phyloP scores from a whole-genome alignment of 2,113 vertebrate genomes.

The Albula glossodonta region DNA sequence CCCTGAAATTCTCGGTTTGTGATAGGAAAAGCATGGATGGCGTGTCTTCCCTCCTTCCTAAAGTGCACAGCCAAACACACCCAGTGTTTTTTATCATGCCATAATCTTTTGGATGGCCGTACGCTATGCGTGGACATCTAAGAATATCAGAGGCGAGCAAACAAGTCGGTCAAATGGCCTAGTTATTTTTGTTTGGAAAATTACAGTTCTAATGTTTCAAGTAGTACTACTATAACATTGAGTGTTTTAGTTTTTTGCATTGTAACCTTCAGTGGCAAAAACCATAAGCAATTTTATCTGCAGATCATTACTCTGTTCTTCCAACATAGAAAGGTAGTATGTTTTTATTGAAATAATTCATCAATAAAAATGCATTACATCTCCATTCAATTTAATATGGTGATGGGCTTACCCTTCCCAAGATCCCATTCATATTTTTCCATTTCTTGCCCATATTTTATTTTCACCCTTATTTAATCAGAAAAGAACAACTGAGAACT shows the following conservation, averaged over 20 bases:
- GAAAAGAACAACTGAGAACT: background rate
- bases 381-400: background rate
- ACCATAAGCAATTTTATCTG: background rate
- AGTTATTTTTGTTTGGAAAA: constrained; percentile 73
- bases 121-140: constrained; percentile 50
- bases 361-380: background rate
- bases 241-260: constrained; percentile 52
- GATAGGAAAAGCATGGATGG: background rate
- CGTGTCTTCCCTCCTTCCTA: background rate
- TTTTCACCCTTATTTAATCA: background rate
- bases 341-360: background rate
- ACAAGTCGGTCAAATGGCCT: constrained; percentile 46
- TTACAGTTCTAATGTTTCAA: constrained; percentile 72
- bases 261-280: constrained; percentile 29
- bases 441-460: background rate
- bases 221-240: constrained; percentile 36
- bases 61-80: constrained; percentile 5
- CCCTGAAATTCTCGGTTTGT: background rate
- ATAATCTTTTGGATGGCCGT: constrained; percentile 50
- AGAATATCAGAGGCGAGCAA: constrained; percentile 65
- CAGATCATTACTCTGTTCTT: background rate
- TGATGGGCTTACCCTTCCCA: background rate
- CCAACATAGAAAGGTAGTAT: background rate
- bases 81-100: constrained; percentile 42
- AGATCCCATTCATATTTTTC: background rate